These are phyloP conservation scores for Epinotia nisella DNA, from an alignment of 2,888 invertebrate genomes.

Conservation along the genomic window DNA sequence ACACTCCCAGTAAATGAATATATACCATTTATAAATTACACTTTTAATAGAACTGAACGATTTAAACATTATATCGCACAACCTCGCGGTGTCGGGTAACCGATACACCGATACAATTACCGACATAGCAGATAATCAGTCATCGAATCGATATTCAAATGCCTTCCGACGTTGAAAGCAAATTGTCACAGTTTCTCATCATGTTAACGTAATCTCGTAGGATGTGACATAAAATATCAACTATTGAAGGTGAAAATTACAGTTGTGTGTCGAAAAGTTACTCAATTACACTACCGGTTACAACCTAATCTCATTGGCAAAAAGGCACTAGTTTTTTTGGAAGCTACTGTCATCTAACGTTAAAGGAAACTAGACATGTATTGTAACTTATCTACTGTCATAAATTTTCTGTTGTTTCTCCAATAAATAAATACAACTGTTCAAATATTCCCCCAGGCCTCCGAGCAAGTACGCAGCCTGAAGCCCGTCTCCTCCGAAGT, in stretches of 20 bases:
- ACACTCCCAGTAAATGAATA: no score
- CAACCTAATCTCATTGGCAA: background rate
- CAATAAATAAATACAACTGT: background rate
- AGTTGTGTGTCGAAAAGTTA: no score
- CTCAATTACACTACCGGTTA: no score
- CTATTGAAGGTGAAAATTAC: no score
- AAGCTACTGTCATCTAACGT: background rate
- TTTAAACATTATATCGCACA: background rate
- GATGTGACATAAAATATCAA: no score
- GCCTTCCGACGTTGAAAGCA: no score
- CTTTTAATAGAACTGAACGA: no score
- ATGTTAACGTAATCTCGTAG: no score
- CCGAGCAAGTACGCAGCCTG: conserved; percentile 91
- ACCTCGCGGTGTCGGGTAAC: background rate
- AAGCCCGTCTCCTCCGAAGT: conserved; percentile 97
- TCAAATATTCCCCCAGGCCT: conserved; percentile 65
- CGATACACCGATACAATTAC: background rate
- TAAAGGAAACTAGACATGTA: background rate
- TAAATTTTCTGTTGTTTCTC: no score
- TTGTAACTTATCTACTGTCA: background rate
- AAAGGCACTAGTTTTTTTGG: background rate
- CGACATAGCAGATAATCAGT: background rate
- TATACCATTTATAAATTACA: no score
- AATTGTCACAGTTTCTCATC: no score
- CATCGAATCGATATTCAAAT: no score